Evolutionary conservation across 2,113 vertebrate species (phyloP).

Genomic region (Gulo gulo): DNA sequence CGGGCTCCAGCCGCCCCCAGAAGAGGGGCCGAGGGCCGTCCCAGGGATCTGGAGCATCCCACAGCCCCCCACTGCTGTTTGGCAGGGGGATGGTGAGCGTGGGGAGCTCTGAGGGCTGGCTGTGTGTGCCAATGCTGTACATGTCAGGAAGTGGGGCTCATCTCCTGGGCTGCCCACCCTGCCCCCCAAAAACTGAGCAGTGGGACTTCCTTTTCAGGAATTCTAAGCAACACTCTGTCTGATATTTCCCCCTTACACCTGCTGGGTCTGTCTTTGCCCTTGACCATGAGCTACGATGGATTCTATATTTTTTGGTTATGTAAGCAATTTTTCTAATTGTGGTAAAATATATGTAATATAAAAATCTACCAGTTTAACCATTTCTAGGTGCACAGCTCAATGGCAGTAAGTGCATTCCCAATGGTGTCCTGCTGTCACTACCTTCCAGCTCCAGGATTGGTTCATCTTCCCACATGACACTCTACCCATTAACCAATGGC

Average conservation of each 20-base stretch:
- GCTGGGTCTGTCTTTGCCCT: not conserved
- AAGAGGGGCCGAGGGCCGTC: fast-evolving
- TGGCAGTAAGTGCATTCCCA: not conserved
- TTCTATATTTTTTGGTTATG: not conserved
- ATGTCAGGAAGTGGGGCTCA: not conserved
- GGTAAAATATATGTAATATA: not conserved
- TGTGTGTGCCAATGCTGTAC: not conserved
- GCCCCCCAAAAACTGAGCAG: not conserved
- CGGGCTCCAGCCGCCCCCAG: not conserved
- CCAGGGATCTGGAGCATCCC: not conserved
- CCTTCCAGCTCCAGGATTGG: not conserved
- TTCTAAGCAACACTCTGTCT: not conserved
- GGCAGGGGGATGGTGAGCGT: not conserved
- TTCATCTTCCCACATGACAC: not conserved
- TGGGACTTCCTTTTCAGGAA: not conserved
- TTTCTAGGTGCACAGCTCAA: not conserved
- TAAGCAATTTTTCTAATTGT: not conserved
- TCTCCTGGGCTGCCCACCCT: not conserved
- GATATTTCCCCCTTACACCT: not conserved
- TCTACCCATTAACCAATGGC: not conserved
- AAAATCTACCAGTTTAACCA: not conserved
- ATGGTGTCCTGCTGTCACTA: no score
- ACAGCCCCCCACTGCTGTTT: not conserved
- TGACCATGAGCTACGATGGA: not conserved
- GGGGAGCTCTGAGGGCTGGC: not conserved